Percentiles rank a stretch among this genome's conserved stretches.
phyloP scores from a whole-genome alignment of 2,888 invertebrate genomes.

The Microdon myrmicae region DNA sequence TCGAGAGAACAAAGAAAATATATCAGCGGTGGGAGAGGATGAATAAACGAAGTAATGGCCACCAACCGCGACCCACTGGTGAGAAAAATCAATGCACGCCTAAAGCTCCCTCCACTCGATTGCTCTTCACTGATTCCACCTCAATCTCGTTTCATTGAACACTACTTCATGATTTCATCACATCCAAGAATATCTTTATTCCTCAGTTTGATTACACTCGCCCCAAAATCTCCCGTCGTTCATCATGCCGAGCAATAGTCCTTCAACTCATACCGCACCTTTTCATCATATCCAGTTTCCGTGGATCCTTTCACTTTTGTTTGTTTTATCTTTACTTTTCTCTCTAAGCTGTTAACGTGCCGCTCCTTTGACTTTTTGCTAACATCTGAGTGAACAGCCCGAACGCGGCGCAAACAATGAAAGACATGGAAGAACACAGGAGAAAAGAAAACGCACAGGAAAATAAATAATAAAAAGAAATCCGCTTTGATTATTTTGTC shows the following conservation, averaged over 20 bases:
- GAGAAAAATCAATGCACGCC: constrained; percentile 13
- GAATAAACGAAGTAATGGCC: too few relatives aligned
- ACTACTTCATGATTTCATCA: constrained; percentile 15
- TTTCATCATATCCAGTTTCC: constrained; percentile 18
- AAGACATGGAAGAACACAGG: neutral
- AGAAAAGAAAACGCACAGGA: constrained; percentile 4
- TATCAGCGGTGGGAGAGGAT: too few relatives aligned
- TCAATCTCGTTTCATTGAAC: constrained; percentile 14
- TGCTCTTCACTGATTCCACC: constrained; percentile 18
- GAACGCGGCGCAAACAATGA: neutral
- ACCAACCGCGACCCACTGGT: too few relatives aligned
- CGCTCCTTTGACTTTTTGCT: constrained; percentile 28
- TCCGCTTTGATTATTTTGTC: constrained; percentile 35
- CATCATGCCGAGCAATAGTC: too few relatives aligned
- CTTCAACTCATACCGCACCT: too few relatives aligned
- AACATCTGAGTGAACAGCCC: constrained; percentile 25
- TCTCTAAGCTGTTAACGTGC: constrained; percentile 12
- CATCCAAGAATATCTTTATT: constrained; percentile 9
- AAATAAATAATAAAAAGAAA: constrained; percentile 21
- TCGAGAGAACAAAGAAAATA: too few relatives aligned
- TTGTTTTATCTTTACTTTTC: neutral
- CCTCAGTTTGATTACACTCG: constrained; percentile 22
- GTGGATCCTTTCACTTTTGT: constrained; percentile 18
- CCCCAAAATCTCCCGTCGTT: neutral
- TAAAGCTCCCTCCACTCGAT: constrained; percentile 5